Percentiles rank a stretch among this genome's conserved stretches.
Conservation (phyloP, 2,888 invertebrate genomes). For the Scelioninae gen. 1 region DNA sequence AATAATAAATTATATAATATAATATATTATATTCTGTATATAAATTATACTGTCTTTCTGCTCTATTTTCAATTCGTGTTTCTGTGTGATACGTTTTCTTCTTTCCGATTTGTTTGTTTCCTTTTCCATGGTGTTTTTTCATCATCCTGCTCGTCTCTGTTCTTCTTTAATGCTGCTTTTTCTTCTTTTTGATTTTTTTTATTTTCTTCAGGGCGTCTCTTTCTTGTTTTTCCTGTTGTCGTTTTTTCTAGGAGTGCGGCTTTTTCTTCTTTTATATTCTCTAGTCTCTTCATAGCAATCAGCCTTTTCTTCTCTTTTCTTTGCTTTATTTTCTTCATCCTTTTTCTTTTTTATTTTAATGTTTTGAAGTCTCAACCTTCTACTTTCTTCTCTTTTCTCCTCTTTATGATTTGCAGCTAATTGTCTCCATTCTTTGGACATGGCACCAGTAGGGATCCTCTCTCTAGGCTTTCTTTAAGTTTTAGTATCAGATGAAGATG, state of each 20-base stretch:
- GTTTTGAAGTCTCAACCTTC: constrained; percentile 10
- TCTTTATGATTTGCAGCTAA: constrained; percentile 10
- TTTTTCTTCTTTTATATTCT: neutral
- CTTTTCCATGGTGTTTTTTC: constrained; percentile 8
- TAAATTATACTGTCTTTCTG: neutral
- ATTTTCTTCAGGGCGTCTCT: constrained; percentile 1
- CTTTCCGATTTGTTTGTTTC: neutral
- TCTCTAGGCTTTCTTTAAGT: too few relatives aligned
- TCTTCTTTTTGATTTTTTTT: constrained; percentile 2
- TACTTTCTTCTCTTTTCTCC: constrained; percentile 6
- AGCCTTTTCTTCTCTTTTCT: constrained; percentile 12
- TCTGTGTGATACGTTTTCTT: neutral
- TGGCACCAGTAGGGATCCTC: too few relatives aligned
- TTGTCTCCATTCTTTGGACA: too few relatives aligned
- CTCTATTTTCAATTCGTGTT: neutral
- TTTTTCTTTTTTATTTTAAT: constrained; percentile 18
- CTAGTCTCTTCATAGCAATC: constrained; percentile 1
- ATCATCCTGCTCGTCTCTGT: neutral
- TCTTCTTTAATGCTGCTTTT: constrained; percentile 4
- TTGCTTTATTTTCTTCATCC: constrained; percentile 25
- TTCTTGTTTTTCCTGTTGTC: constrained; percentile 1
- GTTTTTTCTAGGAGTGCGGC: neutral
- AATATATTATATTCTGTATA: neutral
- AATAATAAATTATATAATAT: constrained; percentile 1
- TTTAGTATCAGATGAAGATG: too few relatives aligned